Evolutionary conservation across 2,113 vertebrate species (phyloP).

Genomic region (Nycticryphes semicollaris): DNA sequence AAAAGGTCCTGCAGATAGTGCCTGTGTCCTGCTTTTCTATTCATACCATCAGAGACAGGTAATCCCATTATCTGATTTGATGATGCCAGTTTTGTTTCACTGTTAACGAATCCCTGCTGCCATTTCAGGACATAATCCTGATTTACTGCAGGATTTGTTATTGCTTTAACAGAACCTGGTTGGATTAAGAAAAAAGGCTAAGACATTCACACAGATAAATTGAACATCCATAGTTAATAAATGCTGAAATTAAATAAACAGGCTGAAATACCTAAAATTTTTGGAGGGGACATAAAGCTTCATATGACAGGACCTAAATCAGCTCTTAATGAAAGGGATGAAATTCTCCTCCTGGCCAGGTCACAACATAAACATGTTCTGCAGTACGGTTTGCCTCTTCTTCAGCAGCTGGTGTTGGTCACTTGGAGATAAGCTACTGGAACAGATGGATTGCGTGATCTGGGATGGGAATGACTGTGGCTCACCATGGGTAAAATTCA

Average conservation of each 20-base stretch:
- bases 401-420: slow-evolving; percentile 30
- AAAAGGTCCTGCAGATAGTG: slow-evolving; percentile 17
- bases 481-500: neutral
- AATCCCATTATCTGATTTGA: slow-evolving; percentile 36
- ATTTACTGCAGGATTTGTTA: slow-evolving; percentile 46
- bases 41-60: slow-evolving; percentile 35
- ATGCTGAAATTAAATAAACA: slow-evolving; percentile 57
- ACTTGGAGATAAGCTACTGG: slow-evolving; percentile 35
- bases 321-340: neutral
- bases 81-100: slow-evolving; percentile 25
- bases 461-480: neutral
- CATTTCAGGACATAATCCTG: slow-evolving; percentile 35
- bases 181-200: slow-evolving; percentile 51
- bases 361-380: slow-evolving; percentile 16
- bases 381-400: neutral
- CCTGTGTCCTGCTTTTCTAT: neutral
- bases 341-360: slow-evolving; percentile 12
- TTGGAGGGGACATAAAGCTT: slow-evolving; percentile 1
- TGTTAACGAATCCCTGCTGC: slow-evolving; percentile 30
- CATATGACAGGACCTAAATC: slow-evolving; percentile 31
- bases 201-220: slow-evolving; percentile 5
- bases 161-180: slow-evolving; percentile 31
- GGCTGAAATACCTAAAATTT: slow-evolving; percentile 26
- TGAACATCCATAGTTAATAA: slow-evolving; percentile 16
- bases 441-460: neutral